These are phyloP conservation scores for Columbina picui DNA, from an alignment of 2,113 vertebrate genomes.

Conservation along the genomic window DNA sequence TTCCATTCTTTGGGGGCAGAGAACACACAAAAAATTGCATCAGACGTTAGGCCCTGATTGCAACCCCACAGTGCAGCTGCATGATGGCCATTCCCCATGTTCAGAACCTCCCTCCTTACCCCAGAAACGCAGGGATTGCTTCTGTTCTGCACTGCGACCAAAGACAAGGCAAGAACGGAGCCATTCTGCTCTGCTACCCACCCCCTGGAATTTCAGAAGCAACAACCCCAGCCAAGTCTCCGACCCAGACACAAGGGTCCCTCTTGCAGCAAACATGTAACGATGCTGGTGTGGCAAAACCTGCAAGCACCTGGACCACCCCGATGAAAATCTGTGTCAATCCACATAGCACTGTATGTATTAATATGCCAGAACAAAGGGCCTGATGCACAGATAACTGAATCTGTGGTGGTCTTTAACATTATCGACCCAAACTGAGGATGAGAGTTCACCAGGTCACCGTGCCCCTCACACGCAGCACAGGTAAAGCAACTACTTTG, in stretches of 20 bases:
- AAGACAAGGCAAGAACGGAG: accelerated
- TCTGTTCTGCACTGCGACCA: neutral
- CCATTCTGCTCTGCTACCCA: neutral
- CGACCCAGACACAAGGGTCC: neutral
- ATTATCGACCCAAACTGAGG: neutral
- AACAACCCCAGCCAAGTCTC: neutral
- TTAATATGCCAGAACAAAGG: neutral
- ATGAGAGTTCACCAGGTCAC: neutral
- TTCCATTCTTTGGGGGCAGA: slow-evolving; percentile 87
- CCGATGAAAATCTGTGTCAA: accelerated
- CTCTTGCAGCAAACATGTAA: neutral
- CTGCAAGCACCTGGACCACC: neutral
- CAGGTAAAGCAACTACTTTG: accelerated
- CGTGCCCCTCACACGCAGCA: neutral
- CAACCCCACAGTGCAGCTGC: accelerated
- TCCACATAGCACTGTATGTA: neutral
- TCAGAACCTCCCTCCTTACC: neutral
- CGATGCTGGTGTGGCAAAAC: neutral
- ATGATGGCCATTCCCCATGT: accelerated
- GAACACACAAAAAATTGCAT: neutral
- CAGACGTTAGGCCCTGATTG: neutral
- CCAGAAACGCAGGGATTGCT: neutral
- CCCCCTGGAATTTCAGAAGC: neutral
- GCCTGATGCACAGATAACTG: neutral
- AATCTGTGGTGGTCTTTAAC: neutral